Percentiles rank a stretch among this genome's conserved stretches.
Conservation (phyloP, 2,113 vertebrate species). For the Lamprologus sp. region DNA sequence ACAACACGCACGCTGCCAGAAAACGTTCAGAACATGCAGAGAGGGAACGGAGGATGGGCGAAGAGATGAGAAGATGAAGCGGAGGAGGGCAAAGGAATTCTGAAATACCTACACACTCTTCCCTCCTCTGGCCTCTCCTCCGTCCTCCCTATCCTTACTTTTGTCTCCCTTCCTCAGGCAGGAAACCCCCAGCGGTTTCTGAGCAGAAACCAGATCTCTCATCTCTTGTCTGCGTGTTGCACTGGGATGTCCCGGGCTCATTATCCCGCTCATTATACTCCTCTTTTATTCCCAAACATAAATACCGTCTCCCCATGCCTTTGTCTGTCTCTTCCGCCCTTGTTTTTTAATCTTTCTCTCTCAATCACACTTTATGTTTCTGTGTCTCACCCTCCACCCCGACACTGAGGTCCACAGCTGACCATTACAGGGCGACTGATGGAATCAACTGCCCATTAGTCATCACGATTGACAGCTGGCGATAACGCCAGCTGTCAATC, state of each 20-base stretch:
- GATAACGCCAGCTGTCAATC: too few relatives aligned
- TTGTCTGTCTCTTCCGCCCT: constrained; percentile 2
- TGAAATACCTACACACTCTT: background rate
- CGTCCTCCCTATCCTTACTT: background rate
- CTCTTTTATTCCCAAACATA: constrained; percentile 28
- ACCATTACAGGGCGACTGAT: constrained; percentile 40
- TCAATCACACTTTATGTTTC: background rate
- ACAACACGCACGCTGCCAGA: constrained; percentile 4
- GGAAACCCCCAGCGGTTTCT: constrained; percentile 53
- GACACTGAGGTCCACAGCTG: background rate
- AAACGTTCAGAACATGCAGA: background rate
- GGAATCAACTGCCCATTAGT: constrained; percentile 51
- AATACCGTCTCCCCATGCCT: constrained; percentile 16
- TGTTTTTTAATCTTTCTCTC: background rate
- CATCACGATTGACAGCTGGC: constrained; percentile 57
- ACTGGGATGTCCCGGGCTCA: constrained; percentile 56
- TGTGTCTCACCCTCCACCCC: background rate
- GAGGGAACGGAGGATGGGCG: background rate
- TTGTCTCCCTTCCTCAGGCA: constrained; percentile 32
- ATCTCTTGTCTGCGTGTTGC: constrained; percentile 45
- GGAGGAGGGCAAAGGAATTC: constrained; percentile 20
- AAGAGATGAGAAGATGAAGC: background rate
- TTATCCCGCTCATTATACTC: constrained; percentile 52
- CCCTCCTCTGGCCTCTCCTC: background rate
- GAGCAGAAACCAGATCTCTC: constrained; percentile 57